Conservation (phyloP, 1,140 invertebrate genomes). For the Carposina sasakii region DNA sequence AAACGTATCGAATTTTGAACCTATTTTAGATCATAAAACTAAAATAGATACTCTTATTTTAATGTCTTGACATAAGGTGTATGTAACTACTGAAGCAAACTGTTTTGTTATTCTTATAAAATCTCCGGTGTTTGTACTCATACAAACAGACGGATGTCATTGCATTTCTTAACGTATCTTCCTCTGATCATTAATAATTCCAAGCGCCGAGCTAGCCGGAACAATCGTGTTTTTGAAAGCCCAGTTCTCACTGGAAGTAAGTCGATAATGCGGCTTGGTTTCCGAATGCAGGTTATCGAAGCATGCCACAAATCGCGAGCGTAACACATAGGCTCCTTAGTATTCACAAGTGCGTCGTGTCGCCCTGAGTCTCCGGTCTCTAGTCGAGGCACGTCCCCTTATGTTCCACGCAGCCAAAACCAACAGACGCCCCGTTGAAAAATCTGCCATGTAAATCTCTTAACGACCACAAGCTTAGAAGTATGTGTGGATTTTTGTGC, state of each 20-base stretch:
- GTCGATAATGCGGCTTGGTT: constrained; percentile 63
- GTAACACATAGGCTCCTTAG: constrained; percentile 59
- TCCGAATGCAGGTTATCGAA: constrained; percentile 69
- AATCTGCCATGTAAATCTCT: constrained; percentile 70
- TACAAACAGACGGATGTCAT: too few relatives aligned
- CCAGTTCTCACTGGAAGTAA: constrained; percentile 53
- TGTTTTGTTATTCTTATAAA: too few relatives aligned
- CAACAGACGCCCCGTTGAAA: constrained; percentile 57
- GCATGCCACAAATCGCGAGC: constrained; percentile 64
- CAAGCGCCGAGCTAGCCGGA: constrained; percentile 37
- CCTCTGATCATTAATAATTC: constrained; percentile 39
- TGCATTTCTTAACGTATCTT: too few relatives aligned
- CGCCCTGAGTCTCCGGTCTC: constrained; percentile 46
- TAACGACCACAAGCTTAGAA: constrained; percentile 62
- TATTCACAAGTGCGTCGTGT: constrained; percentile 53
- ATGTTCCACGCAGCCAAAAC: constrained; percentile 70
- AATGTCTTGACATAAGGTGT: too few relatives aligned
- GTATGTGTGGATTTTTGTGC: constrained; percentile 54
- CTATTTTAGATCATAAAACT: too few relatives aligned
- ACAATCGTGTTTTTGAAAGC: constrained; percentile 36
- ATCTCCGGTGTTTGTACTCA: too few relatives aligned
- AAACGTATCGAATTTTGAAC: too few relatives aligned
- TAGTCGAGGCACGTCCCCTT: constrained; percentile 64
- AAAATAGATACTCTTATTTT: too few relatives aligned
- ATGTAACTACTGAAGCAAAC: too few relatives aligned